A percentile compares a stretch with the other conserved stretches of the same genome.
phyloP scores from a whole-genome alignment of 2,888 invertebrate genomes.

The Platycnemis pennipes region DNA sequence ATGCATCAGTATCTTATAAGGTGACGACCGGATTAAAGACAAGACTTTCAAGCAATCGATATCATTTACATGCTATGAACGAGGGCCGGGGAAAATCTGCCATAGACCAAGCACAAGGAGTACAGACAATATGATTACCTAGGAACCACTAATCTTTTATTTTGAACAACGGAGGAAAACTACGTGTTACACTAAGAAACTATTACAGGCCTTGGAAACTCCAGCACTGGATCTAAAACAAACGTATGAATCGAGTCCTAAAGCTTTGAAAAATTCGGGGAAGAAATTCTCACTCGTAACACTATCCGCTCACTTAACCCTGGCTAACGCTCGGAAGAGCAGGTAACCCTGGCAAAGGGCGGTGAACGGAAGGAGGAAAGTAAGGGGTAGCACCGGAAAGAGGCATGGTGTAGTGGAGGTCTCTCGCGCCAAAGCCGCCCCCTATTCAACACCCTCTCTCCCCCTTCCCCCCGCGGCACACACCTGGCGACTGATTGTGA shows the following conservation, averaged over 20 bases:
- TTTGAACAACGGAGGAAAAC: too few relatives aligned
- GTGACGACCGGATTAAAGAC: too few relatives aligned
- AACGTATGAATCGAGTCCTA: neutral
- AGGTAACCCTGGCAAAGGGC: neutral
- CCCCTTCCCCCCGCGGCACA: neutral
- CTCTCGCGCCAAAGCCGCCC: neutral
- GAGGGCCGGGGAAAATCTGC: too few relatives aligned
- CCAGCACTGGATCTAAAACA: neutral
- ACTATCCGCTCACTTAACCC: neutral
- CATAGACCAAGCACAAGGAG: too few relatives aligned
- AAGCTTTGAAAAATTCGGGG: neutral
- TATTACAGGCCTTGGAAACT: too few relatives aligned
- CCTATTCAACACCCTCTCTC: neutral
- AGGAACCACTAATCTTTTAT: too few relatives aligned
- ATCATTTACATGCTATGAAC: too few relatives aligned
- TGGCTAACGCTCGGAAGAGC: neutral
- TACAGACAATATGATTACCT: too few relatives aligned
- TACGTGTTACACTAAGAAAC: too few relatives aligned
- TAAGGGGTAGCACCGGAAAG: neutral
- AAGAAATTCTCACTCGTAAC: neutral
- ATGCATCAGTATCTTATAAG: too few relatives aligned
- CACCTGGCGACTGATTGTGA: constrained; percentile 7
- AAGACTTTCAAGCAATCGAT: too few relatives aligned
- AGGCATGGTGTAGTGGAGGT: neutral
- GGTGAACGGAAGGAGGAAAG: neutral